phyloP scores from a whole-genome alignment of 1,140 invertebrate species.

The Alviniconcha marisindica region DNA sequence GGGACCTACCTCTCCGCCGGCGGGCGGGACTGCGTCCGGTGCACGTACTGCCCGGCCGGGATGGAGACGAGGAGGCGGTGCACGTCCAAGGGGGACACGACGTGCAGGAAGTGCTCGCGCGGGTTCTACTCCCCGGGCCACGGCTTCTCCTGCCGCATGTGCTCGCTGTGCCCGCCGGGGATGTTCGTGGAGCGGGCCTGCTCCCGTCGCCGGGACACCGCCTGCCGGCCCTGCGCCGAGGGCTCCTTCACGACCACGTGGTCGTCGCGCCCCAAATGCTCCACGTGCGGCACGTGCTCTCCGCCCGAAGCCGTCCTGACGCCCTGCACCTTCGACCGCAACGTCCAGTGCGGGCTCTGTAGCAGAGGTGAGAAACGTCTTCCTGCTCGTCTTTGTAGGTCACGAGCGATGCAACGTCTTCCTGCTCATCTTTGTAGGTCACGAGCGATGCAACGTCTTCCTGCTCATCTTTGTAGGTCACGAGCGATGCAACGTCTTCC shows the following conservation, averaged over 20 bases:
- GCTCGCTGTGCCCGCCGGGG: slow-evolving; percentile 29
- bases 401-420: too few relatives aligned
- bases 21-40: not conserved
- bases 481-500: too few relatives aligned
- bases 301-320: not conserved
- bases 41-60: slow-evolving; percentile 29
- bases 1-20: not conserved
- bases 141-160: slow-evolving; percentile 30
- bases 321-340: not conserved
- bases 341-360: slow-evolving; percentile 26
- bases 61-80: slow-evolving; percentile 12
- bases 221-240: not conserved
- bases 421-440: too few relatives aligned
- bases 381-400: too few relatives aligned
- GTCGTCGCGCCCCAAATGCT: not conserved
- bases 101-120: not conserved
- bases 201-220: slow-evolving; percentile 14
- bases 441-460: too few relatives aligned
- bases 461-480: too few relatives aligned
- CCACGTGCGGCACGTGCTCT: slow-evolving; percentile 13
- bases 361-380: slow-evolving; percentile 1
- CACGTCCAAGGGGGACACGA: slow-evolving; percentile 26
- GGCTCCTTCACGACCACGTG: slow-evolving; percentile 23
- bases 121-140: slow-evolving; percentile 30
- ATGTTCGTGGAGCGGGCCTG: not conserved